Conservation (phyloP, 2,797 vertebrate genomes). For the Coregonus sp. region DNA sequence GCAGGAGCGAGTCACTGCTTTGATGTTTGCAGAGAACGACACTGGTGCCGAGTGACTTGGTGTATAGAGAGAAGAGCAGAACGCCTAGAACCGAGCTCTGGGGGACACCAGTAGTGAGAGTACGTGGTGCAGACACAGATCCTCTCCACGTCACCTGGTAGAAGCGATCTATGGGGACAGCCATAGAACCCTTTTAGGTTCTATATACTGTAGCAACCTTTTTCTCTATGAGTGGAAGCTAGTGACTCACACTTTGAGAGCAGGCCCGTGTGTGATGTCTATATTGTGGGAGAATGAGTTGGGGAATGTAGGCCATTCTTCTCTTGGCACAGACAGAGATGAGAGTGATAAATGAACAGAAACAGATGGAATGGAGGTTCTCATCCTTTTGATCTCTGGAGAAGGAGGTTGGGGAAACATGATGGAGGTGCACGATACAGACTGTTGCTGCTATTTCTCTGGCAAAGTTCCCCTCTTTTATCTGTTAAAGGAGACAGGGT, state of each 20-base stretch:
- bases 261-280: constrained; percentile 4
- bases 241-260: constrained; percentile 19
- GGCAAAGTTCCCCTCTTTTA: not conserved
- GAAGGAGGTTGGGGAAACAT: not conserved
- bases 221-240: constrained; percentile 3
- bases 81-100: too few relatives aligned
- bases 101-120: too few relatives aligned
- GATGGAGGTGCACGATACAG: not conserved
- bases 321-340: not conserved
- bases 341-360: not conserved
- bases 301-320: not conserved
- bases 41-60: too few relatives aligned
- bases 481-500: too few relatives aligned
- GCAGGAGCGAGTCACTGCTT: too few relatives aligned
- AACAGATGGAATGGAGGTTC: constrained; percentile 3
- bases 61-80: too few relatives aligned
- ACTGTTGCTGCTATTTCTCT: not conserved
- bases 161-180: too few relatives aligned
- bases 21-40: too few relatives aligned
- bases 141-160: too few relatives aligned
- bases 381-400: constrained; percentile 14
- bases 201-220: too few relatives aligned
- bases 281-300: not conserved
- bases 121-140: too few relatives aligned
- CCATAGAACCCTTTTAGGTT: too few relatives aligned